Conservation (phyloP, 2,797 vertebrate genomes). For the Macropodus opercularis region DNA sequence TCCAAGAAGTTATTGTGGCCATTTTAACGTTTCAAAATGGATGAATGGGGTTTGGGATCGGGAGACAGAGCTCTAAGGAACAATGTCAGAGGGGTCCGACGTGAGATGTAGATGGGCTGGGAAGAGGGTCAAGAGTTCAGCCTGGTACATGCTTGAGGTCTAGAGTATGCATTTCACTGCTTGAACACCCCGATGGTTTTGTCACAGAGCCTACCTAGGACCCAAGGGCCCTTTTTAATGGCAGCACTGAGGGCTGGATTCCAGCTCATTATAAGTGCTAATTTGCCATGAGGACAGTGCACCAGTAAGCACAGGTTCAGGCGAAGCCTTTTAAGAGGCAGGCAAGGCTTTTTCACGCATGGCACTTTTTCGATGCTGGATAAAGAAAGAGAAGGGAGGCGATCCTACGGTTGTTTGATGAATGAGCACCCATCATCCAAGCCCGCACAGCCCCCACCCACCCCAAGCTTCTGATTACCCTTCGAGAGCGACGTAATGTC, state of each 20-base stretch:
- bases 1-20: slow-evolving; percentile 71
- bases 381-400: slow-evolving; percentile 37
- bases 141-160: slow-evolving; percentile 38
- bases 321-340: slow-evolving; percentile 29
- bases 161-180: slow-evolving; percentile 36
- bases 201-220: slow-evolving; percentile 41
- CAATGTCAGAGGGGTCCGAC: slow-evolving; percentile 35
- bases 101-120: slow-evolving; percentile 35
- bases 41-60: slow-evolving; percentile 62
- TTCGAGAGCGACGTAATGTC: slow-evolving; percentile 45
- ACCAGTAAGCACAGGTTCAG: slow-evolving; percentile 32
- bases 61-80: slow-evolving; percentile 44
- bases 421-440: slow-evolving; percentile 55
- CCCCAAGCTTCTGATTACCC: slow-evolving; percentile 56
- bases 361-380: slow-evolving; percentile 44
- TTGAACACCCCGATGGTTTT: slow-evolving; percentile 41
- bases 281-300: slow-evolving; percentile 58
- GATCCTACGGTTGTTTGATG: slow-evolving; percentile 62
- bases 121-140: slow-evolving; percentile 67
- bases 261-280: slow-evolving; percentile 63
- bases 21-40: slow-evolving; percentile 75
- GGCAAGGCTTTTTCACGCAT: slow-evolving; percentile 23
- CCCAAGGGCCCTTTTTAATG: slow-evolving; percentile 70
- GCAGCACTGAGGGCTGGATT: slow-evolving; percentile 51
- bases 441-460: slow-evolving; percentile 36